Conservation (phyloP, 2,113 vertebrate genomes). For the Oxyruncus cristatus region DNA sequence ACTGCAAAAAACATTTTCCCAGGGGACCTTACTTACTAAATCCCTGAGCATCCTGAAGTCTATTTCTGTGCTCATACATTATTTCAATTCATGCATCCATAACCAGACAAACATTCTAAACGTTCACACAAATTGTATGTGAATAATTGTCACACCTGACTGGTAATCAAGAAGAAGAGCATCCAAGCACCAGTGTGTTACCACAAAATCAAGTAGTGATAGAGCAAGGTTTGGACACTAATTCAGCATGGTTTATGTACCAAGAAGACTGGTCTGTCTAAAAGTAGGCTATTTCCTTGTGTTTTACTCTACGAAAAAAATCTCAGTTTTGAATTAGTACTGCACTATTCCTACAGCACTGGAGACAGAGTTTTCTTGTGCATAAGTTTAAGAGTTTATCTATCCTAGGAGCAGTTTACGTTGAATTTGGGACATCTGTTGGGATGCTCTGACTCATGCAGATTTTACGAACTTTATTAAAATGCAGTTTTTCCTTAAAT, state of each 20-base stretch:
- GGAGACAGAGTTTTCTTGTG: neutral
- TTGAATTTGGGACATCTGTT: neutral
- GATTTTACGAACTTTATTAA: neutral
- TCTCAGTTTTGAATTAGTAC: neutral
- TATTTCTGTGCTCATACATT: conserved; percentile 40
- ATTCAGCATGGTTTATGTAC: neutral
- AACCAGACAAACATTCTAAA: conserved; percentile 51
- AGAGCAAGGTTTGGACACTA: neutral
- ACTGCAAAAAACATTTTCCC: neutral
- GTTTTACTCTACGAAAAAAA: neutral
- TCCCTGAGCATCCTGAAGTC: neutral
- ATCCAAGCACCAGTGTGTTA: neutral
- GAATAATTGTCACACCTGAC: neutral
- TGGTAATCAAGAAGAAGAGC: neutral
- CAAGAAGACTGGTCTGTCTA: neutral
- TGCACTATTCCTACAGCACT: neutral
- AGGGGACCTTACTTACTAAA: neutral
- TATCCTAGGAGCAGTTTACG: neutral
- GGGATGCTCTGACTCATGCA: neutral
- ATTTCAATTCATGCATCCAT: conserved; percentile 36
- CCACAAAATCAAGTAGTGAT: neutral
- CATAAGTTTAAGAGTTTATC: neutral
- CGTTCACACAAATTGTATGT: neutral
- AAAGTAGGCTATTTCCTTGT: neutral
- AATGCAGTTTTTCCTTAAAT: neutral